A percentile compares a stretch with the other conserved stretches of the same genome.
phyloP scores from a whole-genome alignment of 2,113 vertebrate genomes.

The Copsychus sechellarum region DNA sequence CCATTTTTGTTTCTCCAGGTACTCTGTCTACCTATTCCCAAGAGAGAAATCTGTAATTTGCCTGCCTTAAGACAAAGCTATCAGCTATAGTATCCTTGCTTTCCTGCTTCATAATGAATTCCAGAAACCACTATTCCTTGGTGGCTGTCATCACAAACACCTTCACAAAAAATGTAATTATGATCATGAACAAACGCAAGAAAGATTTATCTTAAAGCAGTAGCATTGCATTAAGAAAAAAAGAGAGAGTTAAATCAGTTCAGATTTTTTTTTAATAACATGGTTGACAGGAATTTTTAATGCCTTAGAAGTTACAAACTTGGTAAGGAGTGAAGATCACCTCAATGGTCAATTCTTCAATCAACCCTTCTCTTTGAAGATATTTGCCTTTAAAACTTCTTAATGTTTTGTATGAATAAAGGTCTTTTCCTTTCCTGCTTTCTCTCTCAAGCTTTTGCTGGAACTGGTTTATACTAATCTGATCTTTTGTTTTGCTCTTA shows the following conservation, averaged over 20 bases:
- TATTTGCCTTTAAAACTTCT: background rate
- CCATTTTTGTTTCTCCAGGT: background rate
- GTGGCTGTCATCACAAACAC: background rate
- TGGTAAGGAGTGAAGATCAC: background rate
- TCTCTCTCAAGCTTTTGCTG: background rate
- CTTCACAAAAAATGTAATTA: background rate
- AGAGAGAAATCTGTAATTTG: background rate
- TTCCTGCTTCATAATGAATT: background rate
- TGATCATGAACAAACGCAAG: background rate
- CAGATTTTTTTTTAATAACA: background rate
- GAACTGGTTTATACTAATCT: background rate
- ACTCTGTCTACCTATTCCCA: background rate
- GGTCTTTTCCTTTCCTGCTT: background rate
- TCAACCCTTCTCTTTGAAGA: background rate
- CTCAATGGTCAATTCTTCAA: background rate
- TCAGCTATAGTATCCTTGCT: background rate
- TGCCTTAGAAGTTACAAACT: background rate
- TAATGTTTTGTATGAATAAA: background rate
- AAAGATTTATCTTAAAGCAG: background rate
- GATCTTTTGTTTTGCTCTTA: background rate
- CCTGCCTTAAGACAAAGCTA: background rate
- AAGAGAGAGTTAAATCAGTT: background rate
- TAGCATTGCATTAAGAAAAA: background rate
- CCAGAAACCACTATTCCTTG: background rate
- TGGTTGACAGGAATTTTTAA: background rate